Evolutionary conservation across 2,113 vertebrate species (phyloP).

Genomic region (Pungitius pungitius): DNA sequence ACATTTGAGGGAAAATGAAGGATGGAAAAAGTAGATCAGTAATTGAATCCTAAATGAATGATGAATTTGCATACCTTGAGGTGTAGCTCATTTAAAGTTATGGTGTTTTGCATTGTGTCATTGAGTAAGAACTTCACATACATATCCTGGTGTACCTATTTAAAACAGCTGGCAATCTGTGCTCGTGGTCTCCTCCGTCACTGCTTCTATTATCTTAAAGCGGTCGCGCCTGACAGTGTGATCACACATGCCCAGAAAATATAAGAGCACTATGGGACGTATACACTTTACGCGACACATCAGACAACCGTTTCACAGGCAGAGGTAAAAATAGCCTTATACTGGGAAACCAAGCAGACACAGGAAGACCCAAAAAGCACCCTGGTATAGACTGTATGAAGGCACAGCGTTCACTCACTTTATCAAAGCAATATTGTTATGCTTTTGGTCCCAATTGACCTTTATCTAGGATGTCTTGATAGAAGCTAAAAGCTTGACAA

Average conservation of each 20-base stretch:
- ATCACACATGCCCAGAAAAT: conserved; percentile 19
- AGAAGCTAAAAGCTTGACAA: conserved; percentile 32
- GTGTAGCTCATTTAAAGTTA: conserved; percentile 3
- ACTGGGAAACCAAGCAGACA: conserved; percentile 31
- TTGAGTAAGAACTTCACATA: conserved; percentile 1
- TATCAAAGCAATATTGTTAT: conserved; percentile 14
- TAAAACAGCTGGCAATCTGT: conserved; percentile 16
- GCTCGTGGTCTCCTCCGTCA: conserved; percentile 18
- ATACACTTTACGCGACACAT: conserved; percentile 23
- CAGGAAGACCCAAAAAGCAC: conserved; percentile 28
- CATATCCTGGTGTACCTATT: conserved; percentile 16
- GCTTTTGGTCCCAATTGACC: conserved; percentile 30
- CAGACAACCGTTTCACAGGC: conserved; percentile 30
- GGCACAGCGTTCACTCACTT: neutral
- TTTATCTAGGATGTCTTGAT: conserved; percentile 23
- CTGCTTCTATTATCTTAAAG: conserved; percentile 25
- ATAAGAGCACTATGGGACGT: conserved; percentile 9
- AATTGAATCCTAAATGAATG: neutral
- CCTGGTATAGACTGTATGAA: neutral
- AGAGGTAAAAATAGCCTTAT: conserved; percentile 42
- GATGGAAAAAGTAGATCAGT: conserved; percentile 21
- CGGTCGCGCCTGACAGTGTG: conserved; percentile 30
- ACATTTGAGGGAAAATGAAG: neutral
- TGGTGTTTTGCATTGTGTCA: neutral
- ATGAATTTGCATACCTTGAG: neutral